Evolutionary conservation across 2,888 invertebrate species (phyloP), one percentile per base, ranked within the genome.

Genomic region (Philhelius pedissequus): DNA sequence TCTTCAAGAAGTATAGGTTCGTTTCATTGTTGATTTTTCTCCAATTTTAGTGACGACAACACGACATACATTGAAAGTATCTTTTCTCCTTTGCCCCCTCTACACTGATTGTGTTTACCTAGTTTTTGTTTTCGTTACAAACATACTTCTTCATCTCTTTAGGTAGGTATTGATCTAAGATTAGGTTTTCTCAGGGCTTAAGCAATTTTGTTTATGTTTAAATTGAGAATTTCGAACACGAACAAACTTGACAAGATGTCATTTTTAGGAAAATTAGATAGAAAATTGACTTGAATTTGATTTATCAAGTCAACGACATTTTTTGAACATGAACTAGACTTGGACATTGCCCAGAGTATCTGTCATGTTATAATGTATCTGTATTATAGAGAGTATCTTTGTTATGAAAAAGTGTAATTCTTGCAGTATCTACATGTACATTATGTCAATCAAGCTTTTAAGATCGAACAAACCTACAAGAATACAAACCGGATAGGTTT

Each of bases 371-470:
- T 4, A 9, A 9, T 11, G 11, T 45, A 11, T 22, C 13, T 45
- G 11, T 15, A 40, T 40, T 13, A 35, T 22, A 9, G 54, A 30
- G 8, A 32, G 32, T 50, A n/a, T n/a, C n/a, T n/a, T n/a, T 50
- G 25, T 7, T 45, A 20, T 20, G 8, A 45, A 13, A 32, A 6
- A 13, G 15, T 54, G 30, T 7, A 56, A 54, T 69, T 75, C 62
- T 75, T 48, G 27, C 20, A n/a, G 9, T n/a, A 52, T 3, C 4
- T 11, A 20, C 2, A 20, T 1, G 3, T 30, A 52, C 3, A 20
- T 20, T 38, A 43, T 68, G 79, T 68, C 80, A 80, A 68, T 80
- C 66, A 80, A 80, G 68, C 22, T 18, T 62, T 43, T 56, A 35
- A 27, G 69, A 66, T 74, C 40, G 40, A 4, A 13, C 15, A 6